Conservation (phyloP, 2,797 vertebrate genomes). For the Mareca penelope region DNA sequence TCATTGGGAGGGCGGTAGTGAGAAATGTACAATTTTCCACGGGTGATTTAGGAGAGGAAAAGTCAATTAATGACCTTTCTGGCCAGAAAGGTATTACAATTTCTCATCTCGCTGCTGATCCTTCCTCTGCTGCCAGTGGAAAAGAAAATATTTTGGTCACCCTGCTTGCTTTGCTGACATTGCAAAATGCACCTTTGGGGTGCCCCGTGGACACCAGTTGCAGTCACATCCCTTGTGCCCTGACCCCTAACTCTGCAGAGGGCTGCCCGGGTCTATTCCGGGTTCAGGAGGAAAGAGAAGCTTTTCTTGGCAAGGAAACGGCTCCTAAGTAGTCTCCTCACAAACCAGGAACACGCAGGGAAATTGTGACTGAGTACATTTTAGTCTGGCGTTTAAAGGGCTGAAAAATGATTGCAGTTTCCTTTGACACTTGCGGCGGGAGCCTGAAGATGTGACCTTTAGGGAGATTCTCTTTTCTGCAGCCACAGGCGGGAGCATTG, state of each 20-base stretch:
- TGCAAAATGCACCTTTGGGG: not conserved
- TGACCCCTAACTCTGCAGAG: conserved; percentile 51
- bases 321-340: conserved; percentile 72
- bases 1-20: accelerated
- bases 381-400: conserved; percentile 73
- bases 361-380: conserved; percentile 75
- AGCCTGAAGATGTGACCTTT: conserved; percentile 76
- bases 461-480: conserved; percentile 72
- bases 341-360: conserved; percentile 76
- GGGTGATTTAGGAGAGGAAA: not conserved
- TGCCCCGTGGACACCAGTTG: not conserved
- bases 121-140: accelerated
- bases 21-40: not conserved
- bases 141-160: not conserved
- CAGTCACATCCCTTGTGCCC: not conserved
- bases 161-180: not conserved
- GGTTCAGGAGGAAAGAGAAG: conserved; percentile 84
- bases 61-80: not conserved
- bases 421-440: conserved; percentile 69
- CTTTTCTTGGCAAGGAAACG: conserved; percentile 84
- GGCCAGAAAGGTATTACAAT: not conserved
- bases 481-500: conserved; percentile 51
- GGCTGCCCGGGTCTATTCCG: conserved; percentile 68
- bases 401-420: conserved; percentile 84
- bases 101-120: not conserved